These are phyloP conservation scores for Batillaria attramentaria DNA, from an alignment of 1,140 invertebrate species.

Conservation along the genomic window DNA sequence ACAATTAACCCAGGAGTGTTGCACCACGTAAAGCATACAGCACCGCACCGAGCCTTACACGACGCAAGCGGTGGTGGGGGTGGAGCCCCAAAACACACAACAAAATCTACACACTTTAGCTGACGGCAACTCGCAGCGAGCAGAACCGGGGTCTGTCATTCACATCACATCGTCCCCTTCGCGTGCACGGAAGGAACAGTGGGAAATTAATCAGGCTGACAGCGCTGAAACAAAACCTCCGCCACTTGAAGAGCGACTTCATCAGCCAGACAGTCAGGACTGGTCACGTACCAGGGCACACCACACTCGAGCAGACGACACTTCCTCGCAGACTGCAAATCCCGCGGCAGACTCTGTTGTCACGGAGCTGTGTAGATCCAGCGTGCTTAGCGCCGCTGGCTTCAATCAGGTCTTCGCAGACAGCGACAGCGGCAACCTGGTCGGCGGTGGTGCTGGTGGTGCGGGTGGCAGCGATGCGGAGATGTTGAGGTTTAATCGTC, in stretches of 20 bases:
- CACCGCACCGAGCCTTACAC: not conserved
- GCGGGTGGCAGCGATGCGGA: not conserved
- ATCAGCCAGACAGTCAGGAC: not conserved
- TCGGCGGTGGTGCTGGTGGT: no score
- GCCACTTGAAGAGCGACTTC: no score
- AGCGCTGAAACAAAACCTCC: not conserved
- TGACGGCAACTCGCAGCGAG: not conserved
- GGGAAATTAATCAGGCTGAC: not conserved
- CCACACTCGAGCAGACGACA: no score
- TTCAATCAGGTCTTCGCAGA: not conserved
- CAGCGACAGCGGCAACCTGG: not conserved
- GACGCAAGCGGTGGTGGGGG: not conserved
- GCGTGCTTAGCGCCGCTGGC: not conserved
- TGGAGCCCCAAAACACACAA: no score
- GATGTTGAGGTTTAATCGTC: not conserved
- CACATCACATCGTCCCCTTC: not conserved
- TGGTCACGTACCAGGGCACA: not conserved
- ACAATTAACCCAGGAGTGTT: not conserved
- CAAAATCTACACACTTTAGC: no score
- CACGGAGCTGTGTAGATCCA: not conserved
- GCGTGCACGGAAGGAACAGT: not conserved
- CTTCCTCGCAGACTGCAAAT: no score
- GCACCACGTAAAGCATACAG: not conserved
- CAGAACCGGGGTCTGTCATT: not conserved
- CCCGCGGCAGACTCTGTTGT: not conserved